Conservation (phyloP, 2,888 invertebrate genomes). For the Ephialtes manifestator region DNA sequence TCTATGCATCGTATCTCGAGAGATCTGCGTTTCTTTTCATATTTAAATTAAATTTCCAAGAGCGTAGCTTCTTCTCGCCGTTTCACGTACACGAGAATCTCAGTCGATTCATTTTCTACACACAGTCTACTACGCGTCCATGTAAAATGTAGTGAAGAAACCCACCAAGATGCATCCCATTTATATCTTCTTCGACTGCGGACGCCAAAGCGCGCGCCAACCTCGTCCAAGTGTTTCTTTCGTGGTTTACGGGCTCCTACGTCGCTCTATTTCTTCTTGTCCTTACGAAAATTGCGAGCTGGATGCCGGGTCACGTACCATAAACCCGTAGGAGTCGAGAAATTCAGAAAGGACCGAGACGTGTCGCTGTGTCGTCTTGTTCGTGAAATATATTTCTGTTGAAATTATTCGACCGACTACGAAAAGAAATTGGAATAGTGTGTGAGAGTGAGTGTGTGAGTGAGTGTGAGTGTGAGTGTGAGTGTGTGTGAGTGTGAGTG, state of each 20-base stretch:
- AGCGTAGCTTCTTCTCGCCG: slow-evolving; percentile 22
- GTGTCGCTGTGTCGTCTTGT: background rate
- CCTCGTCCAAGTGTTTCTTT: background rate
- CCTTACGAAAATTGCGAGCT: background rate
- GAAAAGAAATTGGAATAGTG: too few species aligned
- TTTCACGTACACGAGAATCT: background rate
- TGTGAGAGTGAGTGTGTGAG: too few species aligned
- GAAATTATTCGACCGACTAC: too few species aligned
- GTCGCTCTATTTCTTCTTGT: background rate
- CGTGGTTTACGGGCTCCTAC: background rate
- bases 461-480: too few species aligned
- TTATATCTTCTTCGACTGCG: slow-evolving; percentile 15
- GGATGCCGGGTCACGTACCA: background rate
- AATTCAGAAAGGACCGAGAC: slow-evolving; percentile 5
- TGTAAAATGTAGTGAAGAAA: background rate
- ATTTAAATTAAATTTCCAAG: slow-evolving; percentile 62
- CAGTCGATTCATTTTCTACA: background rate
- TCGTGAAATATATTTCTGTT: background rate
- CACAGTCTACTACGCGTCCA: background rate
- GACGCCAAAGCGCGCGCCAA: background rate
- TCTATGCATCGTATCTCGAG: slow-evolving; percentile 9
- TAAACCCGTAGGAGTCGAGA: background rate
- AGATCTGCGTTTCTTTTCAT: slow-evolving; percentile 52
- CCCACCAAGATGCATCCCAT: slow-evolving; percentile 2
- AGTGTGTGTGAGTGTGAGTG: too few species aligned